Evolutionary conservation across 2,113 vertebrate genomes (phyloP), one percentile per base, ranked within the genome.

Genomic region (Camarhynchus parvulus): DNA sequence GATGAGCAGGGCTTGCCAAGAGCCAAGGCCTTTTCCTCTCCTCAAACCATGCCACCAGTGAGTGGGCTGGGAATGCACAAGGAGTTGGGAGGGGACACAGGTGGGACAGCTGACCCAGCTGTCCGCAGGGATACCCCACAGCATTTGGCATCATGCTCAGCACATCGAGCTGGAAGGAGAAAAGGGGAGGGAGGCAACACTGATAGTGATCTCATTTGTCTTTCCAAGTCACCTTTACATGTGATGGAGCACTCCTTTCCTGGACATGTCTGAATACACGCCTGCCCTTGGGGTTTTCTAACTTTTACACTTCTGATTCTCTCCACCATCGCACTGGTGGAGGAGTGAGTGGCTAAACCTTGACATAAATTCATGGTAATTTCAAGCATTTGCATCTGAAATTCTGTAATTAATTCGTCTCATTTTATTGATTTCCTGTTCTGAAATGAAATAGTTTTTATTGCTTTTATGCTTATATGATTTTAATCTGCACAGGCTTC

Each of bases 161-260:
- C 10, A 13, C 28, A 17, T 5, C 28, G 31, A 37, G 4, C 11
- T 49, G 56, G 10, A 5, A 10, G 6, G 28, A 37, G 25, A 20
- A 69, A 62, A 53, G 15, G 15, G n/a, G 16, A 49, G 3, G 10
- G 24, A 31, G 2, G 3, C 12, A 49, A 28, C 0, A 0, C 1
- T 23, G 27, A 33, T 31, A 42, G 25, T 35, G 56, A 83, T 37
- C 15, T 47, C 12, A 23, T 77, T 63, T 42, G 22, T 70, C 47
- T 70, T 69, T 27, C 31, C 47, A 47, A 78, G 33, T 70, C 35
- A 33, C 25, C 49, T 3, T 56, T 49, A 27, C 25, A 23, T 16
- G 41, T 33, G 27, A 33, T 24, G 19, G 19, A 56, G 8, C 13
- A 10, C 8, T 69, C 27, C 7, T 68, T 81, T 56, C 22, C 55